Conservation (phyloP, 2,113 vertebrate species). For the Solea senegalensis region DNA sequence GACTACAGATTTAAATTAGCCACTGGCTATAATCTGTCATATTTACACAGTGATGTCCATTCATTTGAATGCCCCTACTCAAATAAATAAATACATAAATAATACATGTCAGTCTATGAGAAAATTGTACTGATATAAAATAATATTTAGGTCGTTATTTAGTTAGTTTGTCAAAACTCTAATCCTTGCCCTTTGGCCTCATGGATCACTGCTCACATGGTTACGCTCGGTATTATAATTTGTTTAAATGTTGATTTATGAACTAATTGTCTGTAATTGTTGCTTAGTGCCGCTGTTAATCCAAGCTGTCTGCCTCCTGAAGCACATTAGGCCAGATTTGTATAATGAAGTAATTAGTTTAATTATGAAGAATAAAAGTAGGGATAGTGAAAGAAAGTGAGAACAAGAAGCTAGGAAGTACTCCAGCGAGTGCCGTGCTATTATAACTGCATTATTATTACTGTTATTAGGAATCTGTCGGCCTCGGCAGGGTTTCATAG, state of each 20-base stretch:
- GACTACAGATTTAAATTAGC: no score
- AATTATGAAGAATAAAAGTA: conserved; percentile 70
- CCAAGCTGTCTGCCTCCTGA: conserved; percentile 76
- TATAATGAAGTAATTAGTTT: conserved; percentile 83
- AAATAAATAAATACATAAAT: no score
- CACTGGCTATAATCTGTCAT: no score
- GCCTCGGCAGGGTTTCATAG: conserved; percentile 26
- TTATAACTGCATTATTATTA: conserved; percentile 8
- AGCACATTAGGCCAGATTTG: conserved; percentile 79
- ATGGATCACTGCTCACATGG: conserved; percentile 17
- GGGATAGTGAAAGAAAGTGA: conserved; percentile 40
- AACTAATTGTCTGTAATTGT: conserved; percentile 82
- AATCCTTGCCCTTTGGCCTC: conserved; percentile 39
- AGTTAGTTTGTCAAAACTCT: conserved; percentile 1
- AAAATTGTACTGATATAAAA: neutral
- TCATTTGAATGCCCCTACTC: no score
- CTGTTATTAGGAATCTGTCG: neutral
- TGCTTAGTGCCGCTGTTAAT: conserved; percentile 80
- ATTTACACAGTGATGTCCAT: no score
- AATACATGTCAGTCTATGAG: no score
- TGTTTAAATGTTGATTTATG: conserved; percentile 83
- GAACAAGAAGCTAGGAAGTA: conserved; percentile 38
- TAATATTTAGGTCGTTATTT: neutral
- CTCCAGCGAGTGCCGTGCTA: conserved; percentile 21
- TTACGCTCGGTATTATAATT: conserved; percentile 64